Evolutionary conservation across 1,140 invertebrate genomes (phyloP).

Genomic region (Cotesia glomerata): DNA sequence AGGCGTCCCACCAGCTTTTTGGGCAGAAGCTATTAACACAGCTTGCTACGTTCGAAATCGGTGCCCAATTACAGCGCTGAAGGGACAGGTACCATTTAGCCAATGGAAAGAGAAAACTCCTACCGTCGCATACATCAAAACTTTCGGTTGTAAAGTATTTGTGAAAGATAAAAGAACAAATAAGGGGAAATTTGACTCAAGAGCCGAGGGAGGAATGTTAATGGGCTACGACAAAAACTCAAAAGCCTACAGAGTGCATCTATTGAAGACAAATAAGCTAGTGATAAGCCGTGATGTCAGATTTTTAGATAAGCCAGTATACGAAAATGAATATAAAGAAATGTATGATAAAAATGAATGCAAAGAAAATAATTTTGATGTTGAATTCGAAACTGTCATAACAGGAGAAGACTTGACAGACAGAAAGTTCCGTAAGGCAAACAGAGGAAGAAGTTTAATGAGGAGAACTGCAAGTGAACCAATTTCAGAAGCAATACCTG

Average conservation of each 20-base stretch:
- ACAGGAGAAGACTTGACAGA: background rate
- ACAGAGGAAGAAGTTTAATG: background rate
- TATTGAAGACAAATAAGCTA: background rate
- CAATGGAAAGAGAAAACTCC: slow-evolving; percentile 12
- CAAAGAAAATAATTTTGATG: background rate
- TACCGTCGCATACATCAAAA: background rate
- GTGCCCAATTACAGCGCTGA: background rate
- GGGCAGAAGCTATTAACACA: too few relatives aligned
- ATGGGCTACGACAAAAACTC: slow-evolving; percentile 12
- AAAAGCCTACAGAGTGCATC: slow-evolving; percentile 17
- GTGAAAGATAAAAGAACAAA: background rate
- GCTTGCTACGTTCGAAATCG: too few relatives aligned
- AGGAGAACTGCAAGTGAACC: background rate
- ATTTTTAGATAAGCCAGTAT: slow-evolving; percentile 7
- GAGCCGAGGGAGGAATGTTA: background rate
- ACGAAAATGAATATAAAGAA: slow-evolving; percentile 22
- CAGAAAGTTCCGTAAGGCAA: background rate
- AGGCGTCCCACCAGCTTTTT: too few relatives aligned
- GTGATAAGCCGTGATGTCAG: slow-evolving; percentile 20
- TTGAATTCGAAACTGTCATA: background rate
- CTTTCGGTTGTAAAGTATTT: background rate
- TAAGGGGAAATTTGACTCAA: slow-evolving; percentile 9
- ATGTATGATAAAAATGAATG: slow-evolving; percentile 9
- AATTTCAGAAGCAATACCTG: background rate
- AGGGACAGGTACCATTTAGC: slow-evolving; percentile 2